phyloP scores from a whole-genome alignment of 2,797 vertebrate genomes.

The Australoheros facetus region DNA sequence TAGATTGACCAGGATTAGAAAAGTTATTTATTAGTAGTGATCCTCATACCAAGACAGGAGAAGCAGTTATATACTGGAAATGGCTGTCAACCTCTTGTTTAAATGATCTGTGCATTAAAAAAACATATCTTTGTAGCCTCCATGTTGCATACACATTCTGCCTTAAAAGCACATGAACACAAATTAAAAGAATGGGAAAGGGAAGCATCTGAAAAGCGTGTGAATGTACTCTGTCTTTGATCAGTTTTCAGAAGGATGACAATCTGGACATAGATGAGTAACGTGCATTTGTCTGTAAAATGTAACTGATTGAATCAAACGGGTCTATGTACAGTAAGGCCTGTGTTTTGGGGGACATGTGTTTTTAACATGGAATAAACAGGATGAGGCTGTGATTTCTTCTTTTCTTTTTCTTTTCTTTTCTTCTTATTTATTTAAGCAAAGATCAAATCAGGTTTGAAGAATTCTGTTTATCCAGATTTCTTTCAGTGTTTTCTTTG shows the following conservation, averaged over 20 bases:
- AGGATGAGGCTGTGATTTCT: background rate
- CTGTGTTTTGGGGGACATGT: background rate
- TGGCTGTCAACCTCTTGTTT: too few relatives aligned
- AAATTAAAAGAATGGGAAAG: background rate
- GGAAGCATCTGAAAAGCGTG: background rate
- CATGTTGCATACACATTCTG: too few relatives aligned
- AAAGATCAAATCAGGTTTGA: background rate
- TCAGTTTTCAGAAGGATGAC: background rate
- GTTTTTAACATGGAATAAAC: background rate
- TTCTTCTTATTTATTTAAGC: background rate
- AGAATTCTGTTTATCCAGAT: constrained; percentile 29
- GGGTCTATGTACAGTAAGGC: background rate
- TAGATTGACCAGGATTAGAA: too few relatives aligned
- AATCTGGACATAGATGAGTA: constrained; percentile 34
- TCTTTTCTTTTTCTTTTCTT: background rate
- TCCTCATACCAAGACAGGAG: too few relatives aligned
- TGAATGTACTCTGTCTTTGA: background rate
- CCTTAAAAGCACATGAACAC: too few relatives aligned
- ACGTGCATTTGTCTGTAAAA: constrained; percentile 23
- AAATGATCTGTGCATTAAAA: too few relatives aligned
- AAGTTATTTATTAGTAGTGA: too few relatives aligned
- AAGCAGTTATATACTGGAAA: too few relatives aligned
- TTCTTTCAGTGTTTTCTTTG: background rate
- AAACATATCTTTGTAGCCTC: too few relatives aligned
- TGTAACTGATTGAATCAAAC: constrained; percentile 31